These are phyloP conservation scores for Limulus polyphemus DNA, from an alignment of 2,888 invertebrate species.

Conservation along the genomic window DNA sequence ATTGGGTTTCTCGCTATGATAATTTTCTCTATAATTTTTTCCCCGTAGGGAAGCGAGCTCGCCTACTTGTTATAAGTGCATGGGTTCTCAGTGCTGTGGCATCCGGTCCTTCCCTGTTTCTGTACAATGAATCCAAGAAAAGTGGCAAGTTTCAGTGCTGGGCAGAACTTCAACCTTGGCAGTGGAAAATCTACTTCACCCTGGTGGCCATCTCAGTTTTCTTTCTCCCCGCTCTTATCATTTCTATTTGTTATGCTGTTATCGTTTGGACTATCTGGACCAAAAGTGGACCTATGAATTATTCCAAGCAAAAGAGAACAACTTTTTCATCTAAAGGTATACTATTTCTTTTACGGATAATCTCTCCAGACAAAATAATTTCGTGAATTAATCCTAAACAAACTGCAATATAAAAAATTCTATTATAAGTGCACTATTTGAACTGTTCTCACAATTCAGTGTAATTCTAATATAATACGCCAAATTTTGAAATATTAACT, in stretches of 20 bases:
- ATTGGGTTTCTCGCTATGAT: too few species aligned
- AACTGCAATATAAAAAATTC: too few species aligned
- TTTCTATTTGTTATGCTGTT: constrained; percentile 75
- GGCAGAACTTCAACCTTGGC: constrained; percentile 63
- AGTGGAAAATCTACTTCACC: constrained; percentile 83
- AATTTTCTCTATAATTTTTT: not conserved
- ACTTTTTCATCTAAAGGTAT: constrained; percentile 14
- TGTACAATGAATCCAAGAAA: constrained; percentile 63
- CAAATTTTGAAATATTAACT: too few species aligned
- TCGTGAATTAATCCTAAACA: too few species aligned
- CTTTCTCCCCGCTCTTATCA: constrained; percentile 71
- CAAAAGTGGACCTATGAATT: constrained; percentile 52
- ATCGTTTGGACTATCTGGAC: constrained; percentile 89
- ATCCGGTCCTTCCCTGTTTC: constrained; percentile 59
- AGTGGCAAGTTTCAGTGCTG: constrained; percentile 71
- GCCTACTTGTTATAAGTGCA: constrained; percentile 60
- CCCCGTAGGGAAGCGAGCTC: constrained; percentile 63
- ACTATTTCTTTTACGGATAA: constrained; percentile 12
- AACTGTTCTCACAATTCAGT: too few species aligned
- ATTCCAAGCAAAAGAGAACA: constrained; percentile 23
- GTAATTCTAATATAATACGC: too few species aligned
- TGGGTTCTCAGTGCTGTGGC: constrained; percentile 72
- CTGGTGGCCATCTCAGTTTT: constrained; percentile 67
- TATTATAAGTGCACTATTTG: too few species aligned
- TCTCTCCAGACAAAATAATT: too few species aligned